Evolutionary conservation across 2,888 invertebrate genomes (phyloP), one percentile per base, ranked within the genome.

Genomic region (Liposcelis brunnea): DNA sequence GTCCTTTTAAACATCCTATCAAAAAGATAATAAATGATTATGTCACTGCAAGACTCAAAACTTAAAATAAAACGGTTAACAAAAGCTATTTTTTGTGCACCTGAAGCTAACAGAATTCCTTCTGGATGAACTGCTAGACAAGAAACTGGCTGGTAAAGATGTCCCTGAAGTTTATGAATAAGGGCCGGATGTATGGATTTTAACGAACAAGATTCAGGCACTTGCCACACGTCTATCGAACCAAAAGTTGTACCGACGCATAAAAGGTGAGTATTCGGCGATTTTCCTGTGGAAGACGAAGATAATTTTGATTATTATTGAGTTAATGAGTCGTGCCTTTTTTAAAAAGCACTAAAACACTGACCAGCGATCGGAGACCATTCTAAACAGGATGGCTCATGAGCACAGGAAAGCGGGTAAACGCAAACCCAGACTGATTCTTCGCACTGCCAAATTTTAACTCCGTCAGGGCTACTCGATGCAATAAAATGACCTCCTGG

Each of bases 201-300:
- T 21, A 12, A 4, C 53, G 53, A 42, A 51, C 49, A 7, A 35
- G 16, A 21, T 43, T 35, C 31, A 1, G 65, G 61, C 31, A 70
- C 50, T 32, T 59, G 54, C 68, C 69, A 70, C 2, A 67, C 61
- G 49, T 62, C 60, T 5, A 74, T 60, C 1, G 65, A 66, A 14
- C 74, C 74, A 52, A 67, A 66, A 7, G 63, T 59, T 12, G 70
- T 66, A 1, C 74, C 74, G 35, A 72, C 61, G 34, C 69, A 64
- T 21, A 75, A 55, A 16, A 69, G 54, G 16, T 64, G 53, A 3
- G 64, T 60, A 31, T 53, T 56, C 15, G 49, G 53, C 43, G 59
- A 56, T 36, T 56, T 54, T 46, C 53, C 51, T 48, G 26, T n/a
- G n/a, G n/a, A n/a, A n/a, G n/a, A n/a, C n/a, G n/a, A n/a, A n/a